Base-by-base conservation (phyloP, 2,797 vertebrate genomes). In the Synaphobranchus kaupii region DNA sequence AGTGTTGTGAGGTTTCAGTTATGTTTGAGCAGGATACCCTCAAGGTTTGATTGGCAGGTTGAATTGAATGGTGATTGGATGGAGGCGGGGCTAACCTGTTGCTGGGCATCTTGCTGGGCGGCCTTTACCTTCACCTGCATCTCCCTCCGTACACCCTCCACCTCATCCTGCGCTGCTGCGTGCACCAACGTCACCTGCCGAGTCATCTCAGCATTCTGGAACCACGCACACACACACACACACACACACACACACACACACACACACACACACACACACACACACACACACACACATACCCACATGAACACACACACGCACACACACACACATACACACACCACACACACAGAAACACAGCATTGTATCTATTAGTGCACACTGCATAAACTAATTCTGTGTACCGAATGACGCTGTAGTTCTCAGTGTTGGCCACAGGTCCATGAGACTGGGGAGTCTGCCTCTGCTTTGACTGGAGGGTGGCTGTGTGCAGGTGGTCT, bases 121-220 rank as follows among this genome's bases (percentile, higher is more conserved):
- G 93, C 94, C 91, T 97, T 97, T 91, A 98, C 95, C 60, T 96
- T 96, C 87, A 98, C 97, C 87, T 97, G 96, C 92, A 99, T 96
- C 88, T 98, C 98, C 90, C 95, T 97, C 92, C 95, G 97, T 87
- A 98, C 96, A 3, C 88, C 93, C 10, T 98, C 98, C 89, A 97
- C 94, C 20, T 99, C 98, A 1, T 96, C 98, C 89, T 98, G 97
- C 0, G 96, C 96, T 3, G 97, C 96, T 3, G 97, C 97, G 50
- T 96, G 96, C 22, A 97, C 97, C 86, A 94, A 90, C 0, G 97
- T 98, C 93, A 99, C 96, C 94, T 99, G 98, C 73, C 97, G 97
- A 84, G 98, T 99, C 91, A 99, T 98, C 93, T 99, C 98, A 0
- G 98, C 98, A 0, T 99, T 99, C 98, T 99, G 91, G 28, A 34